Evolutionary conservation across 2,888 invertebrate genomes (phyloP), one percentile per base, ranked within the genome.

Genomic region (Coelinius sp.): DNA sequence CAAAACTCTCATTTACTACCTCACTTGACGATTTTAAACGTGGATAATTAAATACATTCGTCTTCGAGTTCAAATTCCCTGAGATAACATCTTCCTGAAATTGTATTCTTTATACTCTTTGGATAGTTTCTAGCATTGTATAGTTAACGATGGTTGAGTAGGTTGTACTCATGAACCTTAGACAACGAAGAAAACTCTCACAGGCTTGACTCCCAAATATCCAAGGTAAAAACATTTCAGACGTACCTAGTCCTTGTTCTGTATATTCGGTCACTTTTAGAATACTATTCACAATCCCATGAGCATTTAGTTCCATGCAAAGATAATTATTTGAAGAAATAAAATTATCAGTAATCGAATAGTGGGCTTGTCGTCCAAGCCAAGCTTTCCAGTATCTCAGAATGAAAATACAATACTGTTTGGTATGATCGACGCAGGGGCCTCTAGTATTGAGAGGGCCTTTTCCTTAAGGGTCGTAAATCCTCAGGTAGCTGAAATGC

Each of bases 381-480:
- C 78, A 81, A 4, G 75, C 59, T 64, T 77, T 41, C 79, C 78
- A 79, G 6, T 74, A 53, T 64, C 77, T 69, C 6, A 77, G 41
- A 59, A 77, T 64, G 17, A 78, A 80, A n/a, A 79, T 64, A 62
- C 73, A 65, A 53, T 76, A 79, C n/a, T n/a, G n/a, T n/a, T n/a
- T n/a, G n/a, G n/a, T n/a, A n/a, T n/a, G n/a, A n/a, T n/a, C n/a
- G n/a, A n/a, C n/a, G n/a, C n/a, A n/a, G n/a, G n/a, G n/a, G n/a
- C n/a, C n/a, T n/a, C n/a, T n/a, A n/a, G n/a, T n/a, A n/a, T n/a
- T n/a, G n/a, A n/a, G n/a, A n/a, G n/a, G n/a, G n/a, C n/a, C n/a
- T n/a, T n/a, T n/a, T n/a, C n/a, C n/a, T n/a, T n/a, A n/a, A n/a
- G n/a, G n/a, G n/a, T n/a, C n/a, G n/a, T n/a, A n/a, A n/a, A n/a